Evolutionary conservation across 2,888 invertebrate species (phyloP).

Genomic region (Ceraclea dissimilis): DNA sequence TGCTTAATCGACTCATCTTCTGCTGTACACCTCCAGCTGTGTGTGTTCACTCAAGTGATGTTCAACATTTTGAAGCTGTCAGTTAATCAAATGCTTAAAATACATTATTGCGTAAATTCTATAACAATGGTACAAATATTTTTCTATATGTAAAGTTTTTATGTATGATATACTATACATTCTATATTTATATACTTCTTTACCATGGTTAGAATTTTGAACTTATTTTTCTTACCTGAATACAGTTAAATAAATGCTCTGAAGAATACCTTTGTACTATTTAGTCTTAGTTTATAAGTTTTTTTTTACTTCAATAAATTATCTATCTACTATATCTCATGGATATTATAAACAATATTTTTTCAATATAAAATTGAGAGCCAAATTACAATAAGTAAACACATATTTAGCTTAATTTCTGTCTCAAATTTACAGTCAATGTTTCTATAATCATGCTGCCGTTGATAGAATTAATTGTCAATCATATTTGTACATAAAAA

Average conservation of each 20-base stretch:
- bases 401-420: too few relatives aligned
- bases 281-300: too few relatives aligned
- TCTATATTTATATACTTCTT: conserved; percentile 3
- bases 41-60: not conserved
- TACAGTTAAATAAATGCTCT: not conserved
- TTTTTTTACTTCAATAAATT: too few relatives aligned
- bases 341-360: too few relatives aligned
- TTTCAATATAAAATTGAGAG: too few relatives aligned
- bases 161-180: conserved; percentile 4
- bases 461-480: too few relatives aligned
- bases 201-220: not conserved
- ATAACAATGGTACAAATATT: conserved; percentile 14
- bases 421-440: too few relatives aligned
- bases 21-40: not conserved
- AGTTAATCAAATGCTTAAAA: not conserved
- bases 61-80: not conserved
- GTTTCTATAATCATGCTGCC: too few relatives aligned
- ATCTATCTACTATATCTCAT: too few relatives aligned
- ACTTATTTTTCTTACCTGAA: not conserved
- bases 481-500: too few relatives aligned
- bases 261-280: too few relatives aligned
- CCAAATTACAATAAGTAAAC: too few relatives aligned
- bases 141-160: conserved; percentile 19
- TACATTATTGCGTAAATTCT: not conserved
- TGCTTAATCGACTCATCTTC: conserved; percentile 26